Percentiles rank a stretch among this genome's conserved stretches.
Evolutionary conservation across 2,797 vertebrate genomes (phyloP).

Genomic region (Neostethus bicornis): DNA sequence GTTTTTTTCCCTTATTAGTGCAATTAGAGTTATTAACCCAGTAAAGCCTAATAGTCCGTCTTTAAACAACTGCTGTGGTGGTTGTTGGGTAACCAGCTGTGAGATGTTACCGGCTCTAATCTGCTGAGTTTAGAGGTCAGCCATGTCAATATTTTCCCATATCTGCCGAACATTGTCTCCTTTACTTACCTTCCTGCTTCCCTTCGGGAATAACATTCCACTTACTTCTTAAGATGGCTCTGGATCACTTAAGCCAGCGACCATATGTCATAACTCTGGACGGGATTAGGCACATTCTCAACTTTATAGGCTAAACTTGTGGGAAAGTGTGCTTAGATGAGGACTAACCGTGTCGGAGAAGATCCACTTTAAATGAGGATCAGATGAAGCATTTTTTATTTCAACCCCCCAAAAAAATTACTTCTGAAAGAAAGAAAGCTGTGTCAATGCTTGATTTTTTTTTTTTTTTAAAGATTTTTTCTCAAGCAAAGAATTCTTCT

Average conservation of each 20-base stretch:
- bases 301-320: constrained; percentile 59
- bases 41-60: neutral
- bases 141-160: constrained; percentile 69
- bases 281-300: constrained; percentile 73
- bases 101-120: constrained; percentile 61
- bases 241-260: constrained; percentile 69
- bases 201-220: constrained; percentile 61
- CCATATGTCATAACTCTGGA: constrained; percentile 74
- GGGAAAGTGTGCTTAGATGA: constrained; percentile 47
- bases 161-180: constrained; percentile 62
- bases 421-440: neutral
- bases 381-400: constrained; percentile 9
- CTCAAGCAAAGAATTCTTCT: neutral
- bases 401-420: neutral
- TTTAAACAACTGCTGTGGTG: neutral
- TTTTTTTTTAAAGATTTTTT: too few relatives aligned
- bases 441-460: neutral
- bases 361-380: constrained; percentile 7
- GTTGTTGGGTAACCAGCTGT: constrained; percentile 55
- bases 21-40: too few relatives aligned
- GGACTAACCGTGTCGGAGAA: constrained; percentile 12
- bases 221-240: constrained; percentile 58
- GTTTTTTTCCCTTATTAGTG: too few relatives aligned
- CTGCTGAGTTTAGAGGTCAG: constrained; percentile 58
- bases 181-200: constrained; percentile 64